Evolutionary conservation across 2,113 vertebrate genomes (phyloP).

Genomic region (Cyprinodon brontotheroides): DNA sequence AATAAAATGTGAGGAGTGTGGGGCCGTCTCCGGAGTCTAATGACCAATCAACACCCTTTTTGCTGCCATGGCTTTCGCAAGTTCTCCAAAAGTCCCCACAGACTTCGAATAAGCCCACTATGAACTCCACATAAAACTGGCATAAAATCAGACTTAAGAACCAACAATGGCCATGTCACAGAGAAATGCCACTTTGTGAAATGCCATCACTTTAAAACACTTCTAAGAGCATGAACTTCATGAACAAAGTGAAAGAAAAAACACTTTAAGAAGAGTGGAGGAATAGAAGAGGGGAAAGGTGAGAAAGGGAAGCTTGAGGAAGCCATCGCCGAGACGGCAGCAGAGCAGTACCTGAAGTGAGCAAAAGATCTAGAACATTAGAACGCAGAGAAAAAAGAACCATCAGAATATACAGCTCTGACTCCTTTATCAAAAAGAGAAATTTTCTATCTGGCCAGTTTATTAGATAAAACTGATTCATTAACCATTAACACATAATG

Average conservation of each 20-base stretch:
- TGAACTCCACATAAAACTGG: constrained; percentile 60
- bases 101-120: constrained; percentile 65
- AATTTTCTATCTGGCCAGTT: neutral
- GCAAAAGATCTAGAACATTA: constrained; percentile 41
- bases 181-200: constrained; percentile 71
- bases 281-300: constrained; percentile 33
- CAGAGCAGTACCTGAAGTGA: constrained; percentile 48
- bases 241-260: constrained; percentile 2
- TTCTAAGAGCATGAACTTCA: constrained; percentile 68
- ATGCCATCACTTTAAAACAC: constrained; percentile 60
- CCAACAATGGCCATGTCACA: constrained; percentile 55
- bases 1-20: constrained; percentile 67
- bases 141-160: constrained; percentile 71
- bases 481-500: neutral
- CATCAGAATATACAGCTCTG: constrained; percentile 49
- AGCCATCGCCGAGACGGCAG: constrained; percentile 29
- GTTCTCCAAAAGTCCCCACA: constrained; percentile 64
- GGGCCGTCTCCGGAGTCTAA: constrained; percentile 72
- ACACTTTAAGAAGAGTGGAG: constrained; percentile 36
- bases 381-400: constrained; percentile 35
- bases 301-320: constrained; percentile 48
- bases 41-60: constrained; percentile 82
- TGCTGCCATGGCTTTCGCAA: constrained; percentile 76
- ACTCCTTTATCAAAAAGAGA: neutral
- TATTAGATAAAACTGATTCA: neutral